A percentile compares a stretch with the other conserved stretches of the same genome.
phyloP scores from a whole-genome alignment of 2,113 vertebrate genomes.

The Deroptyus accipitrinus region DNA sequence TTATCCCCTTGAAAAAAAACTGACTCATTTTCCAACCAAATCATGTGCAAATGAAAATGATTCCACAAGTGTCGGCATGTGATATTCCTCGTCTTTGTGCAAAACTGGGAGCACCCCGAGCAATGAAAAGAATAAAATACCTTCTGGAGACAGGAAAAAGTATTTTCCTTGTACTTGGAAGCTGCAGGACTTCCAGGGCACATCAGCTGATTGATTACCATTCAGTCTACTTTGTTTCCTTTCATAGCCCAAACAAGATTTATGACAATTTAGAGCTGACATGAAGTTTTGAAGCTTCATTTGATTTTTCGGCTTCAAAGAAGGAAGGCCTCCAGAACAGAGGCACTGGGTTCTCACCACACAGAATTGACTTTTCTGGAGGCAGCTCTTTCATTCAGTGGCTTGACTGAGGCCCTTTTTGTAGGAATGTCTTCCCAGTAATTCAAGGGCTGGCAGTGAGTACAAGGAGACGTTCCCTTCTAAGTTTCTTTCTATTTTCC shows the following conservation, averaged over 20 bases:
- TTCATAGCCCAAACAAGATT: constrained; percentile 55
- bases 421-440: constrained; percentile 18
- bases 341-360: background rate
- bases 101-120: background rate
- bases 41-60: background rate
- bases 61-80: background rate
- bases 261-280: constrained; percentile 45
- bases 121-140: background rate
- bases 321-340: constrained; percentile 19
- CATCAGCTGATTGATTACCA: background rate
- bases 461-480: background rate
- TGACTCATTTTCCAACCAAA: constrained; percentile 2
- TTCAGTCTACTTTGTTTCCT: constrained; percentile 12
- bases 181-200: constrained; percentile 9
- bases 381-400: constrained; percentile 17
- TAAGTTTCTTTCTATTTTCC: constrained; percentile 29
- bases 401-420: constrained; percentile 48
- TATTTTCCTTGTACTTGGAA: constrained; percentile 19
- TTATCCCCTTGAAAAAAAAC: constrained; percentile 9
- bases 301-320: constrained; percentile 49
- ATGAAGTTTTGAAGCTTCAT: constrained; percentile 65
- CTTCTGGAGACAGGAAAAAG: constrained; percentile 11
- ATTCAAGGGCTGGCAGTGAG: constrained; percentile 37
- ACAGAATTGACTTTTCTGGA: constrained; percentile 59
- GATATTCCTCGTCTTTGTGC: background rate